Percentiles rank a stretch among this genome's conserved stretches.
phyloP scores from a whole-genome alignment of 2,888 invertebrate genomes.

The Trichopria drosophilae region DNA sequence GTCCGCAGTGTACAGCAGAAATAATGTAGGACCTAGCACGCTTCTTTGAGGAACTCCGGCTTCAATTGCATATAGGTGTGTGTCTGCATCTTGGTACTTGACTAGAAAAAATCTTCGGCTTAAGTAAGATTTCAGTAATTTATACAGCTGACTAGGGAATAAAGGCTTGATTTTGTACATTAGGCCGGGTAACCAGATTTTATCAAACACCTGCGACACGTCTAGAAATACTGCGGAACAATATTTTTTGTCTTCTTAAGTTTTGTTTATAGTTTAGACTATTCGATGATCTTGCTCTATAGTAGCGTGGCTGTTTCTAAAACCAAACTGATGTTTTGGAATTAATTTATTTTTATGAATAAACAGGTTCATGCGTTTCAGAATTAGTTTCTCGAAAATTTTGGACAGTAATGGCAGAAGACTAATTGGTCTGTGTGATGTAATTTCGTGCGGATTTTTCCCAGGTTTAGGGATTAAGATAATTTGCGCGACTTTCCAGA shows the following conservation, averaged over 20 bases:
- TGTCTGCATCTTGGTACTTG: too few species aligned
- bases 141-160: too few species aligned
- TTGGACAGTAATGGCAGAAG: not conserved
- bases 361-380: not conserved
- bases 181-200: not conserved
- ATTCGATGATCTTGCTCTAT: not conserved
- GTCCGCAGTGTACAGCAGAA: constrained; percentile 28
- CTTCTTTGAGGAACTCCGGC: constrained; percentile 28
- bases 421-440: not conserved
- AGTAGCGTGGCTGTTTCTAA: not conserved
- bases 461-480: not conserved
- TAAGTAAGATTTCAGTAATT: too few species aligned
- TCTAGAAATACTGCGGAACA: too few species aligned
- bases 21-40: constrained; percentile 29
- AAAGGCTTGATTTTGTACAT: too few species aligned
- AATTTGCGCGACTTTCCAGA: constrained; percentile 1
- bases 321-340: too few species aligned
- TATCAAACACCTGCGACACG: too few species aligned
- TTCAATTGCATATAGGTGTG: not conserved
- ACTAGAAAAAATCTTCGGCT: too few species aligned
- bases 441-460: not conserved
- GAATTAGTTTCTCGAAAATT: not conserved
- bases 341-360: too few species aligned
- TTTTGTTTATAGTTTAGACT: too few species aligned
- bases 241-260: too few species aligned